Base-by-base conservation (phyloP, 2,888 invertebrate genomes). In the Cephus sareptanus region DNA sequence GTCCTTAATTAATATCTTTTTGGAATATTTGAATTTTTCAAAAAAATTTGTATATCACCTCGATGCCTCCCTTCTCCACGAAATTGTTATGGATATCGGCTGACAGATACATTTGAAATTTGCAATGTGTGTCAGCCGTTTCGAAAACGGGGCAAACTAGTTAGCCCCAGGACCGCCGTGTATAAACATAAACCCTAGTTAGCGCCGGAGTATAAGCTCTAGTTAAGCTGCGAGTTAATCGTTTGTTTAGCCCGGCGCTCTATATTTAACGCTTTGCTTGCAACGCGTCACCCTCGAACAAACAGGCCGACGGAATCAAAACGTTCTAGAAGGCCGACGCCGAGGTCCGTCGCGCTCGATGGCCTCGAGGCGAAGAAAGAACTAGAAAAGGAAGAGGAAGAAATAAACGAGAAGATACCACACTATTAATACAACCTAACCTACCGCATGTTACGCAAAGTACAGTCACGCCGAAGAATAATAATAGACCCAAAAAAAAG, bases 171-270 rank as follows among this genome's bases (percentile, higher is more conserved):
- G 70, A 76, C 69, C 81, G 79, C 76, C 76, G 81, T 83, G 81
- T 82, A 87, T 85, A 84, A 87, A 84, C 85, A 85, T 84, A 83
- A 86, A 86, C 81, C 81, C 81, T 83, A 84, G 85, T 88, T 87
- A 86, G 81, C 83, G 81, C 79, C 80, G 76, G 81, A 80, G 83
- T 84, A 85, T 86, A 86, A 86, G 86, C 87, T 85, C 80, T 82
- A 84, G 85, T 86, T 88, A 85, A 88, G 86, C 86, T 82, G 82
- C 80, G 85, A 85, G 87, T 86, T 88, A 87, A 88, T 88, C 87
- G 87, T 88, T 87, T 86, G 87, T 85, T 87, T 84, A 86, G 85
- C 84, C 81, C 83, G 83, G 77, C 81, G 81, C 80, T 85, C 85
- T 82, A 86, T 84, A 86, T 87, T 87, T 87, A 87, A 84, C 84